phyloP scores from a whole-genome alignment of 2,797 vertebrate genomes.

The Clarias fuscus region DNA sequence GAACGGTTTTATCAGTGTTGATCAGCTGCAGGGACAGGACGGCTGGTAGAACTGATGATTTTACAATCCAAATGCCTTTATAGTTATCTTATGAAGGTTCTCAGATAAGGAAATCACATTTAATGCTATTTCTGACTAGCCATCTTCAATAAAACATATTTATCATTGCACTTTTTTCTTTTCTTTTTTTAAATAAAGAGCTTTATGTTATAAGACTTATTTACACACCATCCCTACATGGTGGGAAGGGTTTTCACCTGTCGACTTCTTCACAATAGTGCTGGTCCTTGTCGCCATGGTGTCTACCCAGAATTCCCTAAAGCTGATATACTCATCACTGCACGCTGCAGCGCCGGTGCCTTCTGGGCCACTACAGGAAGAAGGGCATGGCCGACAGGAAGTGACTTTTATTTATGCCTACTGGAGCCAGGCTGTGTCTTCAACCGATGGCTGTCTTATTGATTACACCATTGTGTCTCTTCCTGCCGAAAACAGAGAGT shows the following conservation, averaged over 20 bases:
- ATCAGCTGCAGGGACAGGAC: neutral
- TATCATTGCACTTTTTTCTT: neutral
- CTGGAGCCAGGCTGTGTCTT: conserved; percentile 24
- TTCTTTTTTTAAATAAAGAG: too few species aligned
- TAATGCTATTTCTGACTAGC: neutral
- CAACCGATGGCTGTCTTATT: conserved; percentile 42
- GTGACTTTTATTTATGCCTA: conserved; percentile 43
- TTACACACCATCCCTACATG: neutral
- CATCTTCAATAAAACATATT: neutral
- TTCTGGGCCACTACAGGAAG: conserved; percentile 54
- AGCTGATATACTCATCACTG: conserved; percentile 26
- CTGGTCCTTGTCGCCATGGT: conserved; percentile 24
- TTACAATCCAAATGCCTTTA: neutral
- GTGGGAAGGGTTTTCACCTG: neutral
- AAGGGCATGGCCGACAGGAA: conserved; percentile 48
- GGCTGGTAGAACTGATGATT: neutral
- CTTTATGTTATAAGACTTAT: neutral
- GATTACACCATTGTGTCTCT: conserved; percentile 53
- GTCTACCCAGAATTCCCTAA: conserved; percentile 38
- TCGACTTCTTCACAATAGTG: neutral
- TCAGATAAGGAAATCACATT: neutral
- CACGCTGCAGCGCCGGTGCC: conserved; percentile 2
- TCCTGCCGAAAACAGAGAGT: conserved; percentile 36
- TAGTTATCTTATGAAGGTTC: neutral
- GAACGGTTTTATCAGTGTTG: neutral